Evolutionary conservation across 2,797 vertebrate genomes (phyloP).

Genomic region (Coluber constrictor): DNA sequence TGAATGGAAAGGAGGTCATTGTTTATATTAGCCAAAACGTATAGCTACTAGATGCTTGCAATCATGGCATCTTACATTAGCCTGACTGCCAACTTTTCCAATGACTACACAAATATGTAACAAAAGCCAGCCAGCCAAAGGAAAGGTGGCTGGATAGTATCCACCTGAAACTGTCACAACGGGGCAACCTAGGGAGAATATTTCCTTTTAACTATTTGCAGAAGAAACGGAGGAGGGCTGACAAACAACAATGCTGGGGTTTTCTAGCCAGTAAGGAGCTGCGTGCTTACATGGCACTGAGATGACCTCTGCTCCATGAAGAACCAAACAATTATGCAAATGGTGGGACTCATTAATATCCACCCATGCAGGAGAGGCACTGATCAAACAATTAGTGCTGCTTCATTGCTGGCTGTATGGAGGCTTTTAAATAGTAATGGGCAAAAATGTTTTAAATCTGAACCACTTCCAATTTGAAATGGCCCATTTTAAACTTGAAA

Average conservation of each 20-base stretch:
- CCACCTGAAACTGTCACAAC: background rate
- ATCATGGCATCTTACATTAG: background rate
- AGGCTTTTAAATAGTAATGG: background rate
- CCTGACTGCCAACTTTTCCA: background rate
- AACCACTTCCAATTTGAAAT: background rate
- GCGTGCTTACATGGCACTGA: background rate
- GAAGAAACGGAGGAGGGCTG: background rate
- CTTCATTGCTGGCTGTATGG: background rate
- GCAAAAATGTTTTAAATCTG: background rate
- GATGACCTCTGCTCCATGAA: background rate
- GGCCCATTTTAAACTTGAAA: background rate
- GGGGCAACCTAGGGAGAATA: background rate
- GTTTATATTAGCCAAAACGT: background rate
- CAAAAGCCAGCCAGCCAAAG: background rate
- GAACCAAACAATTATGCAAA: background rate
- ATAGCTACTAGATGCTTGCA: background rate
- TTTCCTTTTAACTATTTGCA: conserved; percentile 28
- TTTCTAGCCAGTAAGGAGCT: background rate
- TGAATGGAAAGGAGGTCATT: background rate
- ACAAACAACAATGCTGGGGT: no score
- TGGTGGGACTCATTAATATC: background rate
- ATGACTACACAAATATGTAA: background rate
- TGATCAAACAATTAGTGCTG: background rate
- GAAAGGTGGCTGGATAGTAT: background rate
- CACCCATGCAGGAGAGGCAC: background rate